Evolutionary conservation across 2,113 vertebrate genomes (phyloP), one percentile per base, ranked within the genome.

Genomic region (Gavia stellata): DNA sequence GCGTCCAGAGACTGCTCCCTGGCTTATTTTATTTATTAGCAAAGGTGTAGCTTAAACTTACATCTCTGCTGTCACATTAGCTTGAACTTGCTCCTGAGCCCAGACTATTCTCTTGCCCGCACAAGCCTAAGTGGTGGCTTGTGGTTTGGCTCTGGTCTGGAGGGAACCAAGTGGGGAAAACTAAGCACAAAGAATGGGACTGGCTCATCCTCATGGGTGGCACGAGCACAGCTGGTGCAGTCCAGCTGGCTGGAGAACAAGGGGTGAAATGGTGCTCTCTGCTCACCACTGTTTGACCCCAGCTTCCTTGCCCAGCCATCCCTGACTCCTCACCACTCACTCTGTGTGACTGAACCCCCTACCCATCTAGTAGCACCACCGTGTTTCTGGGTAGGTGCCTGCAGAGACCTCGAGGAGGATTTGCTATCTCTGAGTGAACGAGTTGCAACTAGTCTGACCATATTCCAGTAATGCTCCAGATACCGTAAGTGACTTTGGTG

Each of bases 291-390:
- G 21, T 31, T 38, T 34, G 77, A 77, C 17, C 8, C 24, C n/a
- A 68, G 11, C 13, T 59, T 89, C 29, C 24, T 75, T 6, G 28
- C 17, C 18, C 29, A 59, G 49, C 10, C 44, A 26, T 20, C 26
- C 5, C 7, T 63, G 61, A 31, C 14, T 68, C 47, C 12, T 79
- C 38, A 56, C 7, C 7, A n/a, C n/a, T n/a, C n/a, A n/a, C n/a
- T n/a, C n/a, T n/a, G n/a, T n/a, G n/a, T n/a, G n/a, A n/a, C n/a
- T n/a, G n/a, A 45, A 52, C 3, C 1, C 10, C 40, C 36, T 49
- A 20, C 10, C 24, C 17, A 8, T 28, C 78, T 56, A 44, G 18
- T 17, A 77, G 10, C 0, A 0, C 5, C 1, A 1, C 24, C 1
- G 0, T 33, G 23, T 67, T 88, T 71, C 36, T 65, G 12, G 7